Conservation (phyloP, 1,140 invertebrate species). For the Rhysida immarginata region DNA sequence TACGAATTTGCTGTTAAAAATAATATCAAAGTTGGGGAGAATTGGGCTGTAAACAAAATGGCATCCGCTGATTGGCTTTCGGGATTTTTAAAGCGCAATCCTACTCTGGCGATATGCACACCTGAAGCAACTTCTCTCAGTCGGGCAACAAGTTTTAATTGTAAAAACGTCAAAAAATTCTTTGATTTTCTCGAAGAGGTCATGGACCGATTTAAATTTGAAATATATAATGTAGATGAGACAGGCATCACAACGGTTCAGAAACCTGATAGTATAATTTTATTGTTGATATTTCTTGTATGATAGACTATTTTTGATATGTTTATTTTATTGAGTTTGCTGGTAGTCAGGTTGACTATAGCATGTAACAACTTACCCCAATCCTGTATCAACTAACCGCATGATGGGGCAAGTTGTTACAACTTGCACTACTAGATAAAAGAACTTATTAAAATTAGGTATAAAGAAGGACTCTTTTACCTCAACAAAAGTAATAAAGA, state of each 20-base stretch:
- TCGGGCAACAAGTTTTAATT: neutral
- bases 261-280: conserved; percentile 17
- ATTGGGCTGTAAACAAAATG: neutral
- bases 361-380: too few species aligned
- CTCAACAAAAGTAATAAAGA: too few species aligned
- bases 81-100: neutral
- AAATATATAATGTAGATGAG: conserved; percentile 22
- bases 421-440: too few species aligned
- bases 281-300: too few species aligned
- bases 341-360: too few species aligned
- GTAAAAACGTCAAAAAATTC: neutral
- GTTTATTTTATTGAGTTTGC: too few species aligned
- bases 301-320: too few species aligned
- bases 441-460: too few species aligned
- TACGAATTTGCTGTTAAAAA: neutral
- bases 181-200: neutral
- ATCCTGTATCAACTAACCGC: too few species aligned
- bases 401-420: too few species aligned
- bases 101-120: neutral
- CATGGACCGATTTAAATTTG: neutral
- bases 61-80: neutral
- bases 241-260: conserved; percentile 32
- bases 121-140: too few species aligned
- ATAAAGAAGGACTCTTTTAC: too few species aligned
- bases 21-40: neutral